Base-by-base conservation (phyloP, 1,140 invertebrate species). In the Trachymyrmex septentrionalis region DNA sequence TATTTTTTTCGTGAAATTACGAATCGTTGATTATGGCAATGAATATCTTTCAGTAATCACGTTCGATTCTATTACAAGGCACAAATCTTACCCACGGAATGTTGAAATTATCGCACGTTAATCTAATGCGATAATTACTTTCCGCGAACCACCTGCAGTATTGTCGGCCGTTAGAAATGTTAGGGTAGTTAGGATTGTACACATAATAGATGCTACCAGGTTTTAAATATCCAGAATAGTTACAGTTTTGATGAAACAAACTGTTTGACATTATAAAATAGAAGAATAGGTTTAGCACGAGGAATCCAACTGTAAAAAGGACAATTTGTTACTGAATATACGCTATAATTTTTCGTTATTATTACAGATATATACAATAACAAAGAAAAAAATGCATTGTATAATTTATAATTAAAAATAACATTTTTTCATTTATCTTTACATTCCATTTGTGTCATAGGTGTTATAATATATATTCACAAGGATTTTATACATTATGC, bases 91-190 rank as follows among this genome's bases (percentile, higher is more conserved):
- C 96, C 86, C 93, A 48, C 9, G 96, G 96, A 50, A 96, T 59
- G 9, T 92, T 53, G 14, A 96, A 92, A 1, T 92, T 87, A 0
- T 92, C 88, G 66, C 96, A 96, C 3, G 92, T 93, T 4, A 96
- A 30, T 24, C 92, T 90, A 61, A 96, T 93, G 16, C 94, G 93
- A 59, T 95, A 95, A 6, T 94, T 93, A 81, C 96, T 96, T 9
- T 30, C 90, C 0, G 93, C 95, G 3, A 93, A 92, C 96, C 96
- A 97, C 14, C 94, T 89, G 81, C 96, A 97, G 34, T 91, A 88
- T 0, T 92, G 87, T 2, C 93, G 92, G 3, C 89, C 87, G 0
- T 44, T 21, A 80, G 96, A 96, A 71, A 34, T 90, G 0, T 91
- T 48, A 0, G 96, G 96, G 88, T 96, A 96, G 7, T 94, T 92